These are phyloP conservation scores for Bombyx huttoni DNA, from an alignment of 2,888 invertebrate species.

Conservation along the genomic window DNA sequence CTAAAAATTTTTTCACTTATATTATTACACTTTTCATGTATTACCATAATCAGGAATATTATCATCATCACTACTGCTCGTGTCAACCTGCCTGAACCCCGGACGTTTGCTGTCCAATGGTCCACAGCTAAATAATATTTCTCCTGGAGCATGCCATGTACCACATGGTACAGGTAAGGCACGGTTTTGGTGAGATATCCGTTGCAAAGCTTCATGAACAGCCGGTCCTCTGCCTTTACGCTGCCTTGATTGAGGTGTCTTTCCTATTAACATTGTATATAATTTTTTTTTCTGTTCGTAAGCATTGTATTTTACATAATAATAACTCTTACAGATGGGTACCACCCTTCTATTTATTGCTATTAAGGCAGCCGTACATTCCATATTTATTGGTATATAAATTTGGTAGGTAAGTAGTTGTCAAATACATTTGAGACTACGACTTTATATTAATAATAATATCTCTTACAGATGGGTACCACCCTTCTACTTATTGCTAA, in stretches of 20 bases:
- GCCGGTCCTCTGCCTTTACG: constrained; percentile 60
- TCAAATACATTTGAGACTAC: too few species aligned
- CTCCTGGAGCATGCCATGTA: constrained; percentile 66
- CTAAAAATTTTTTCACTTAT: too few species aligned
- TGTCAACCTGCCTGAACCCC: constrained; percentile 40
- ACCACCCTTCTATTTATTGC: too few species aligned
- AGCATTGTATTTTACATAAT: not conserved
- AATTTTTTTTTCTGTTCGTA: not conserved
- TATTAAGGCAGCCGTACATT: too few species aligned
- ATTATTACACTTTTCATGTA: too few species aligned
- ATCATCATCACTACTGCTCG: constrained; percentile 61
- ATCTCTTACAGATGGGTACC: too few species aligned
- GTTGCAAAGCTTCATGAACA: constrained; percentile 71
- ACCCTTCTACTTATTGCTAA: too few species aligned
- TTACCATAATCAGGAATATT: constrained; percentile 59
- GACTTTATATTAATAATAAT: too few species aligned
- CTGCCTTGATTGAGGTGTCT: constrained; percentile 33
- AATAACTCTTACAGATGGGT: not conserved
- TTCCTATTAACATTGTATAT: constrained; percentile 17
- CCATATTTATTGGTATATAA: too few species aligned
- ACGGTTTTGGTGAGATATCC: constrained; percentile 57
- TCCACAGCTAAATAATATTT: constrained; percentile 55
- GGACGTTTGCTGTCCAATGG: constrained; percentile 39
- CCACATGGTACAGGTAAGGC: constrained; percentile 39
- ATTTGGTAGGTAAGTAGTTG: too few species aligned